Base-by-base conservation (phyloP, 2,888 invertebrate species). In the Chaitophorus viminalis region DNA sequence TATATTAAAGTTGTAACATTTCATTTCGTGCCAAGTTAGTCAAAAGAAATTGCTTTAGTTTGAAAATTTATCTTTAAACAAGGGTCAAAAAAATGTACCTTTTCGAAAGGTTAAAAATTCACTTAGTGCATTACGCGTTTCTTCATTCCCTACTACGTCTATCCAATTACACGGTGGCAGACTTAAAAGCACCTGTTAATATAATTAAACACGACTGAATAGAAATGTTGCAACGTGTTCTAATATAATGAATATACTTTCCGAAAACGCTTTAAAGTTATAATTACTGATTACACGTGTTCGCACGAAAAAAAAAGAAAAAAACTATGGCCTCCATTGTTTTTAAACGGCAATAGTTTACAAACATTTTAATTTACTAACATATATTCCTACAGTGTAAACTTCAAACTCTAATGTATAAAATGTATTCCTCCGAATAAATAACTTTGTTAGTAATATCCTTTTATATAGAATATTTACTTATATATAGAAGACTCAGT, bases 191-290 rank as follows among this genome's bases (percentile, higher is more conserved):
- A 25, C 29, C 36, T 21, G 74, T 60, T 60, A 60, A 83, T 83
- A 39, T 60, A 39, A 83, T 83, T 83, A 75, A 83, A 83, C 74
- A 21, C n/a, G 31, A 82, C 52, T 52, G 70, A 46, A 25, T 70
- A 68, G 31, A 82, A 70, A 82, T 70, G 39, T 29, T 29, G 18
- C 39, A 17, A 3, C 68, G 18, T 72, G 72, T 70, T 82, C 25
- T 52, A 46, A 33, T 46, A 46, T 46, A 14, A 60, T 60, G 60
- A 60, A 60, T 25, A 60, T 60, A 60, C 25, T 60, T 25, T 60
- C 60, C 60, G 60, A 60, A 60, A 54, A 60, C 14, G 29, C 31
- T 54, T 74, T 1, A 33, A 54, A 82, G 18, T 4, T 70, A 36
- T 74, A 14, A 46, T 72, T 25, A 52, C 68, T 70, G 29, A 46